phyloP scores from a whole-genome alignment of 2,797 vertebrate genomes.

The Diplodus puntazzo region DNA sequence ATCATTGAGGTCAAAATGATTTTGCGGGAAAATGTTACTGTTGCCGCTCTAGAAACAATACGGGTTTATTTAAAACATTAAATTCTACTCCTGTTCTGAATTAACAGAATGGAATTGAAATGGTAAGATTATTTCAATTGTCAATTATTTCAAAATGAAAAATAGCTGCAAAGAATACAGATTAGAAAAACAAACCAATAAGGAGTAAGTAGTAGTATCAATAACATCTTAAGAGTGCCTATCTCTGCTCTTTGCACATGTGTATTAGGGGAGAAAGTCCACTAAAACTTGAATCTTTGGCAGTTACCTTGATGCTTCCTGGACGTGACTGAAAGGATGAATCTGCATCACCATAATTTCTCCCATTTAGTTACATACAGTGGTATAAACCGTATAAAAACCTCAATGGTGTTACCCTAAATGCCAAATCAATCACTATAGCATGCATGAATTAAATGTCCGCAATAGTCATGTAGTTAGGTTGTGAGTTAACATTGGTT shows the following conservation, averaged over 20 bases:
- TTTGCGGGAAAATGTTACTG: too few relatives aligned
- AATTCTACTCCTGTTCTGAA: too few relatives aligned
- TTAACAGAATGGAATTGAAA: too few relatives aligned
- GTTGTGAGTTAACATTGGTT: not conserved
- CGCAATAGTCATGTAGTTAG: slow-evolving; percentile 1
- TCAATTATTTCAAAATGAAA: too few relatives aligned
- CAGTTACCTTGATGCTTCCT: not conserved
- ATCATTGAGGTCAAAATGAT: too few relatives aligned
- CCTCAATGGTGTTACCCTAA: not conserved
- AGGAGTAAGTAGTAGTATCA: too few relatives aligned
- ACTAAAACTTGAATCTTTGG: not conserved
- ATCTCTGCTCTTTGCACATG: not conserved
- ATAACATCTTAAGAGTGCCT: too few relatives aligned
- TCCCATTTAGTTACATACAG: not conserved
- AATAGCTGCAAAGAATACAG: too few relatives aligned
- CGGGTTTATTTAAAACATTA: too few relatives aligned
- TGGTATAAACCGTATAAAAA: not conserved
- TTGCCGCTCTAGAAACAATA: too few relatives aligned
- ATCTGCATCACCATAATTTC: not conserved
- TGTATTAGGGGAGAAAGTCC: not conserved
- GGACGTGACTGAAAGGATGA: not conserved
- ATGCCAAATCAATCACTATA: not conserved
- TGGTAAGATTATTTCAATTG: too few relatives aligned
- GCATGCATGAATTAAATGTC: not conserved
- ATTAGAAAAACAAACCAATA: too few relatives aligned